phyloP scores from a whole-genome alignment of 2,113 vertebrate genomes.

The Misgurnus anguillicaudatus region DNA sequence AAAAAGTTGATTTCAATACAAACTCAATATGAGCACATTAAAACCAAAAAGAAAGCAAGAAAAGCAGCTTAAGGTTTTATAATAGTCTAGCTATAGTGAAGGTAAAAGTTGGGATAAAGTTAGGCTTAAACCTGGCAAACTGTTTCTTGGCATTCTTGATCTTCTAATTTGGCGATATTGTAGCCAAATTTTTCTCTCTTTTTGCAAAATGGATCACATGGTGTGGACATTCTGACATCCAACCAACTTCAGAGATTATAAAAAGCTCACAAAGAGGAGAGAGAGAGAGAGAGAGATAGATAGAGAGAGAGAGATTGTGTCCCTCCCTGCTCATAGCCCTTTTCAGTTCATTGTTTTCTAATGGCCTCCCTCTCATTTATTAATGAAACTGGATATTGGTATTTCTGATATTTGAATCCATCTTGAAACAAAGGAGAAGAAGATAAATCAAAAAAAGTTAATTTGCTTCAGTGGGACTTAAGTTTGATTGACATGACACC shows the following conservation, averaged over 20 bases:
- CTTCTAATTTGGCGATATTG: neutral
- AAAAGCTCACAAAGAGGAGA: slow-evolving; percentile 3
- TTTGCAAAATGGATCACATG: neutral
- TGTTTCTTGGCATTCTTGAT: neutral
- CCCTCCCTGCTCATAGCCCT: neutral
- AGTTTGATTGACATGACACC: slow-evolving; percentile 62
- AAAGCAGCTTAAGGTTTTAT: too few species aligned
- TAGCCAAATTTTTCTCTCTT: neutral
- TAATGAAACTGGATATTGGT: slow-evolving; percentile 38
- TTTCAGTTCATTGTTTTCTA: slow-evolving; percentile 7
- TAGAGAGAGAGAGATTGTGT: neutral
- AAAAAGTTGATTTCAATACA: too few species aligned
- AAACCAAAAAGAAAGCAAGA: too few species aligned
- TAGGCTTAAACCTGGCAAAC: too few species aligned
- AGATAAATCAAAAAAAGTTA: slow-evolving; percentile 32
- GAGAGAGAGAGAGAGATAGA: neutral
- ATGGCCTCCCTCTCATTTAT: too few species aligned
- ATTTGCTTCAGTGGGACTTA: slow-evolving; percentile 49
- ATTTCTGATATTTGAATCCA: slow-evolving; percentile 26
- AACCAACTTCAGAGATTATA: slow-evolving; percentile 16
- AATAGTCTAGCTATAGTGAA: too few species aligned
- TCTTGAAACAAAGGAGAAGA: neutral
- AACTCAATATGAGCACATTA: too few species aligned
- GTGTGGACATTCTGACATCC: neutral
- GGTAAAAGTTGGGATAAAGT: too few species aligned